A percentile compares a stretch with the other conserved stretches of the same genome.
These are phyloP conservation scores for Cotesia chilonis DNA, from an alignment of 1,140 invertebrate genomes.

Conservation along the genomic window DNA sequence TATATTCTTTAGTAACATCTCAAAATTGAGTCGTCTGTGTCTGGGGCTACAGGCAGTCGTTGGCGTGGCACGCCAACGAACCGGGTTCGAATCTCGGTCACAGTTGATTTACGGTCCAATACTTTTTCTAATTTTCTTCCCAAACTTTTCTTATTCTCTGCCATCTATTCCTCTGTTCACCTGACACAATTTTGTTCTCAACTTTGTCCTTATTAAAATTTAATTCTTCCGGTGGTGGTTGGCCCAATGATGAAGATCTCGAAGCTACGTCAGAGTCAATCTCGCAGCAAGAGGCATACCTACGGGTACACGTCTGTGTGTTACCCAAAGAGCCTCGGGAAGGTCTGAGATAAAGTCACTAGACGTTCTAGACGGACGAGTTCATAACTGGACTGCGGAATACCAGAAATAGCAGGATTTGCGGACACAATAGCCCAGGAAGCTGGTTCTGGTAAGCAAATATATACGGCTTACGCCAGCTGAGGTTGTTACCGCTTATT, in stretches of 20 bases:
- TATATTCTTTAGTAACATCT: too few species aligned
- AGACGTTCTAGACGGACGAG: conserved; percentile 42
- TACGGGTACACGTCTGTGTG: conserved; percentile 36
- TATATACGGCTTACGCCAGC: conserved; percentile 20
- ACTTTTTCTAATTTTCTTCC: too few species aligned
- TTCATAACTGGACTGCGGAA: conserved; percentile 40
- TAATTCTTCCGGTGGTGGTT: too few species aligned
- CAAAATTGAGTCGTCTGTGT: neutral
- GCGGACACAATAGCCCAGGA: conserved; percentile 37
- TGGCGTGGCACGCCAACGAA: neutral
- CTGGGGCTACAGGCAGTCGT: neutral
- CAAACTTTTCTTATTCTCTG: too few species aligned
- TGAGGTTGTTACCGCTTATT: conserved; percentile 39
- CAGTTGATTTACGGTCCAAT: too few species aligned
- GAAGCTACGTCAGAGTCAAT: conserved; percentile 40
- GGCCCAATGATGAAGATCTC: conserved; percentile 37
- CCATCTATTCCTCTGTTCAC: too few species aligned
- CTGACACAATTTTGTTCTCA: too few species aligned
- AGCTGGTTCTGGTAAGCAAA: conserved; percentile 23
- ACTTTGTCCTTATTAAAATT: too few species aligned
- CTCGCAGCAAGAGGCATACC: conserved; percentile 41
- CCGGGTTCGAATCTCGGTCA: too few species aligned
- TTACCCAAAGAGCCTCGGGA: conserved; percentile 42
- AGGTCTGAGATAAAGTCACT: conserved; percentile 46
- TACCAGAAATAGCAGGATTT: conserved; percentile 46